Percentiles rank a stretch among this genome's conserved stretches.
Conservation (phyloP, 1,140 invertebrate genomes). For the Solenopsis invicta region DNA sequence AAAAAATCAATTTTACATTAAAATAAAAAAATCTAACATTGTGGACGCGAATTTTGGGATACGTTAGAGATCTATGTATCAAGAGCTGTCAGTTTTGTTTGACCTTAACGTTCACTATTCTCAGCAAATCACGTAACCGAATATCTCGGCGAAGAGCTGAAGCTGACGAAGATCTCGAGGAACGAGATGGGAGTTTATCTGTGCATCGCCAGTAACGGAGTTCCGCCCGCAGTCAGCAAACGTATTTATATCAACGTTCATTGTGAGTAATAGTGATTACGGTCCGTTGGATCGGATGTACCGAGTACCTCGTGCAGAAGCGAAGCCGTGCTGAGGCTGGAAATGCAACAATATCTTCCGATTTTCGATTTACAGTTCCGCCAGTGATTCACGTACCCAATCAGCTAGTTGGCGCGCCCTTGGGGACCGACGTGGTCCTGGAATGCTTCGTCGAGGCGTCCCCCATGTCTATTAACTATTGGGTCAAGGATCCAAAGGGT, state of each 20-base stretch:
- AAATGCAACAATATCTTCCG: constrained; percentile 53
- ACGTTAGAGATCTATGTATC: background rate
- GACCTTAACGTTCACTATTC: constrained; percentile 19
- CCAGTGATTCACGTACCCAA: constrained; percentile 96
- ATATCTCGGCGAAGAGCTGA: constrained; percentile 91
- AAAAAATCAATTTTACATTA: background rate
- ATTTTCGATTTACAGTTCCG: constrained; percentile 90
- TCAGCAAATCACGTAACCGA: constrained; percentile 72
- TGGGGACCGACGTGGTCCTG: constrained; percentile 94
- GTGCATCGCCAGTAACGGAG: constrained; percentile 94
- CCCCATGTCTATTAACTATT: constrained; percentile 96
- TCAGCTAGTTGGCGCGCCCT: constrained; percentile 95
- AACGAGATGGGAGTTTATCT: constrained; percentile 96
- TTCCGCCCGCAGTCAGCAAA: constrained; percentile 94
- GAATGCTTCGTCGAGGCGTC: constrained; percentile 96
- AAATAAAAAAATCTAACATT: background rate
- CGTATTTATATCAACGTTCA: constrained; percentile 93
- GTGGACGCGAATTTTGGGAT: background rate
- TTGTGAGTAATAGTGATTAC: constrained; percentile 90
- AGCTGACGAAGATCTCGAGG: constrained; percentile 93
- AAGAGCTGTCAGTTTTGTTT: background rate
- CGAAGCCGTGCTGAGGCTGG: background rate
- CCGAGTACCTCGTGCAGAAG: background rate
- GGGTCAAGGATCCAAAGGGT: constrained; percentile 92
- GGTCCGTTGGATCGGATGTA: constrained; percentile 26